A percentile compares a stretch with the other conserved stretches of the same genome.
These are phyloP conservation scores for Pseudonaja textilis DNA, from an alignment of 2,113 vertebrate species.

Conservation along the genomic window DNA sequence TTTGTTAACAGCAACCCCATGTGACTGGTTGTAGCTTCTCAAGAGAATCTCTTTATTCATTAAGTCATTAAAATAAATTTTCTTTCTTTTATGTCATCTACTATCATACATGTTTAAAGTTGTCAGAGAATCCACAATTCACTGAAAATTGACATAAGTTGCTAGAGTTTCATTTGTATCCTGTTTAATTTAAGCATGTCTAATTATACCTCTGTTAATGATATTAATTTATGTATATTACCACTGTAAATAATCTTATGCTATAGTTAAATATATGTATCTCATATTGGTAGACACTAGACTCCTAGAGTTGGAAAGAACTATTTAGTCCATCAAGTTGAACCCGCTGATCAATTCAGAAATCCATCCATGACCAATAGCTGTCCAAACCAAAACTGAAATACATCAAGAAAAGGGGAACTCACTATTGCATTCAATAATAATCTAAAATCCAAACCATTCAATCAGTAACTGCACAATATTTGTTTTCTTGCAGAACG, in stretches of 20 bases:
- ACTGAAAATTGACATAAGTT: background rate
- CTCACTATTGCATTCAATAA: background rate
- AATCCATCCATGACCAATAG: background rate
- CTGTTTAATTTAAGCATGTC: background rate
- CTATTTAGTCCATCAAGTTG: background rate
- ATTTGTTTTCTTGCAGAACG: slow-evolving; percentile 80
- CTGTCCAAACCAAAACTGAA: background rate
- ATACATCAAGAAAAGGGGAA: background rate
- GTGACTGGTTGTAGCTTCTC: background rate
- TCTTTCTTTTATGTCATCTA: background rate
- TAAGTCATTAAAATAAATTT: background rate
- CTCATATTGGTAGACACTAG: background rate
- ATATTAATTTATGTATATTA: background rate
- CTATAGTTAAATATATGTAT: background rate
- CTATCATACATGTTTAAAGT: background rate
- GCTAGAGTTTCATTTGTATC: background rate
- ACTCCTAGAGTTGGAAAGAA: background rate
- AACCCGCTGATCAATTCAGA: background rate
- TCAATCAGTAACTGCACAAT: slow-evolving; percentile 24
- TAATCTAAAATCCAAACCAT: background rate
- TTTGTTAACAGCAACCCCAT: background rate
- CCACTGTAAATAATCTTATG: background rate
- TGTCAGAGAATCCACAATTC: background rate
- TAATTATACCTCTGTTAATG: background rate
- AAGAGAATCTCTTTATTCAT: background rate